Evolutionary conservation across 2,797 vertebrate species (phyloP), one percentile per base, ranked within the genome.

Genomic region (Lateolabrax maculatus): DNA sequence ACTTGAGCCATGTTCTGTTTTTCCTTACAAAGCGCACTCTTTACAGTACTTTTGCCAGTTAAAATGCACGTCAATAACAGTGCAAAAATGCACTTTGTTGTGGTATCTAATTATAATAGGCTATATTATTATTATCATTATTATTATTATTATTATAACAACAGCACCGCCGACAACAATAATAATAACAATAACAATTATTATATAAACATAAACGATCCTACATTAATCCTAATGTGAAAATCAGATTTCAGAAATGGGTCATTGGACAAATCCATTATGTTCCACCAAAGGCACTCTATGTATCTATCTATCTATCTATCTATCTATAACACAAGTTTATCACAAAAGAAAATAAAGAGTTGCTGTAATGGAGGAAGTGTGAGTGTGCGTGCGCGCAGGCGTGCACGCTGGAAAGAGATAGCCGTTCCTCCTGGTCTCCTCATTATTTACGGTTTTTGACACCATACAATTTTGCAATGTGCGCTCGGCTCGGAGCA

Each of bases 391-490:
- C 19, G n/a, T n/a, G 55, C 31, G 48, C 15, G 9, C 52, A 79
- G 58, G 79, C 11, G 49, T 37, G 84, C 37, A 21, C 51, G 53
- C 68, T 53, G 29, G 34, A 75, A 16, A 72, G 66, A 81, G 60
- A 87, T 48, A 53, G 71, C 53, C 79, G 21, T 19, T 88, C 73
- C 73, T 81, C 74, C 71, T 75, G 73, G 69, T 84, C 77, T 88
- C 79, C 88, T 92, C 87, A 81, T 90, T 91, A 94, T 94, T 94
- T 93, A 84, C 74, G 46, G 70, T 76, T 90, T 93, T 91, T 94
- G 92, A 95, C 94, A 95, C 90, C 85, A 83, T 91, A 85, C 93
- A 92, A 94, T 95, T 95, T 93, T 89, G 82, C 74, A 91, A 90
- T 84, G 87, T 77, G 87, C 79, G 83, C 81, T 77, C 79, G 77